Evolutionary conservation across 2,797 vertebrate species (phyloP), one percentile per base, ranked within the genome.

Genomic region (Chrosomus eos): DNA sequence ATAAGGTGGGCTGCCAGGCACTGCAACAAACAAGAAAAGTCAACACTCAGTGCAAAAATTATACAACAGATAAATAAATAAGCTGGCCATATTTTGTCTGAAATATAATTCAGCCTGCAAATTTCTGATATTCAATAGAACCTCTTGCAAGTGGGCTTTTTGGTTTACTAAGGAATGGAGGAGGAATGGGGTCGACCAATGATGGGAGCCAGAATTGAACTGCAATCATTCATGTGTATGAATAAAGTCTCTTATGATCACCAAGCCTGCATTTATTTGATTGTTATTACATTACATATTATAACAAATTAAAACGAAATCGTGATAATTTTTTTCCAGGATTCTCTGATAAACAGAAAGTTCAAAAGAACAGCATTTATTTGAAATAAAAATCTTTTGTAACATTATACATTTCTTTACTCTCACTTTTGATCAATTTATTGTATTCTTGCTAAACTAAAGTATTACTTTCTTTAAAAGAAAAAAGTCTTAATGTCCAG

Each of bases 1-100:
- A 13, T 93, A 94, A 0, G 94, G 93, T 85, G 94, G 93, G 88
- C 95, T 96, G 33, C 95, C 95, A 36, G 95, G 95, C 43, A 95
- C 95, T 96, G 90, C 18, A 82, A 82, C 31, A 86, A 43, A 87
- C 51, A 74, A 64, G 43, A 26, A 16, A 21, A 72, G 5, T 38
- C 68, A 18, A 6, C 18, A 31, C 14, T 45, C 28, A 72, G 45
- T 16, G 8, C 16, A 71, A 87, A 40, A 55, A 13, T 19, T 38
- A 45, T 16, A 43, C 14, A 31, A 31, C 14, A 64, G 62, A 31
- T 31, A 18, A 3, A 64, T 64, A 31, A 64, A 64, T 31, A 7
- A 3, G 6, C 26, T 18, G 14, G 60, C 26, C 26, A 64, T 18
- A 18, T 8, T 64, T 26, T 14, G 58, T 60, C 2, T 26, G n/a